Percentiles rank a stretch among this genome's conserved stretches.
phyloP scores from a whole-genome alignment of 2,888 invertebrate species.

The Lepidocyrtoides sp. region DNA sequence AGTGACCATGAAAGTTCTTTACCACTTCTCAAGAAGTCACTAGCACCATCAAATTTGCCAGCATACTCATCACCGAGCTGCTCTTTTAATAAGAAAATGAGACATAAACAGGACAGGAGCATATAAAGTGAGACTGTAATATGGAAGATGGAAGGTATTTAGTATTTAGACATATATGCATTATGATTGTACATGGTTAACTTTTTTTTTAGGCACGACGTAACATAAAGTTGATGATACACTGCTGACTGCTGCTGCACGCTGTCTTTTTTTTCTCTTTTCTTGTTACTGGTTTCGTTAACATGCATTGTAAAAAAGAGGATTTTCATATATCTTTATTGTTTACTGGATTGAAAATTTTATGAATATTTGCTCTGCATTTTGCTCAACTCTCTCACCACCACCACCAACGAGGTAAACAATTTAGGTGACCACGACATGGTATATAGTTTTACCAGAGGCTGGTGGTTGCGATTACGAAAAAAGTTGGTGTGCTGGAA shows the following conservation, averaged over 20 bases:
- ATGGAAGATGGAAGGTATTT: no score
- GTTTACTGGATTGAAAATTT: slow-evolving; percentile 20
- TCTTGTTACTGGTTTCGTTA: slow-evolving; percentile 40
- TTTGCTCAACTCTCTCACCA: background rate
- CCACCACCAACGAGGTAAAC: background rate
- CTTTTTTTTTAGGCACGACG: background rate
- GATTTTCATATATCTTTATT: background rate
- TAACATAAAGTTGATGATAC: background rate
- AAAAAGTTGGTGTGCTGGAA: background rate
- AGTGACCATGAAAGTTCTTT: slow-evolving; percentile 76
- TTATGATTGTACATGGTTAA: no score
- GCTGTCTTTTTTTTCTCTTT: background rate
- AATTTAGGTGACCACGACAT: background rate
- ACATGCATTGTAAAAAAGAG: slow-evolving; percentile 31
- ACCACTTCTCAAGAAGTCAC: slow-evolving; percentile 56
- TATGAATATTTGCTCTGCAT: background rate
- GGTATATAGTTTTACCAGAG: background rate
- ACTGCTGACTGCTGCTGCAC: background rate
- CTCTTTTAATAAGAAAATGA: slow-evolving; percentile 40
- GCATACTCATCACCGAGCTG: background rate
- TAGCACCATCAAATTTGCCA: slow-evolving; percentile 59
- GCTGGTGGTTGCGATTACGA: background rate
- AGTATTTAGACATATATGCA: background rate
- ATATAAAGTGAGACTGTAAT: background rate
- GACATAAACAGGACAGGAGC: background rate